Evolutionary conservation across 2,113 vertebrate genomes (phyloP).

Genomic region (Megaleporinus macrocephalus): DNA sequence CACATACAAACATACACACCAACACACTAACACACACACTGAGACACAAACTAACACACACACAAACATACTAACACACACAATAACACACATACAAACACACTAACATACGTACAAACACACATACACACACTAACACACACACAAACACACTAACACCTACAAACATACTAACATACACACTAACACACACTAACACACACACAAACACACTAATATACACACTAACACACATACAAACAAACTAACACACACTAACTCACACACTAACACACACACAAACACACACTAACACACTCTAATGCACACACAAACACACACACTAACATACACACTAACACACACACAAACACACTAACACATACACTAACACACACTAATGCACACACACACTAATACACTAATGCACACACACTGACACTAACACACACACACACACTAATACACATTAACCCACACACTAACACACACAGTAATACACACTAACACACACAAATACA

Average conservation of each 20-base stretch:
- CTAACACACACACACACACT: neutral
- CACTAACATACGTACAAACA: neutral
- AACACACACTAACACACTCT: neutral
- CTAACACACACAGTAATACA: slow-evolving; percentile 8
- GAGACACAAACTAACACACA: too few species aligned
- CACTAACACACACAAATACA: neutral
- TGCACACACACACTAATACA: neutral
- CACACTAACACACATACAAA: neutral
- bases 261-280: slow-evolving; percentile 19
- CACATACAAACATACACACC: neutral
- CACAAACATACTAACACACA: slow-evolving; percentile 22
- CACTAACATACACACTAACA: too few species aligned
- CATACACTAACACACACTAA: neutral
- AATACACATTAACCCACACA: neutral
- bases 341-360: neutral
- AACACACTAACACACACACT: neutral
- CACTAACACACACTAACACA: slow-evolving; percentile 15
- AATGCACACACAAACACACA: neutral
- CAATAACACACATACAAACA: neutral
- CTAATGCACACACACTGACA: too few species aligned
- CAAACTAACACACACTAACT: too few species aligned
- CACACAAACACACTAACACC: neutral
- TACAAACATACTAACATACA: neutral
- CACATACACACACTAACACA: too few species aligned
- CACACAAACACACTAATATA: neutral